Percentiles rank a stretch among this genome's conserved stretches.
These are phyloP conservation scores for Pangasius sanitwongsei DNA, from an alignment of 2,797 vertebrate genomes.

Conservation along the genomic window DNA sequence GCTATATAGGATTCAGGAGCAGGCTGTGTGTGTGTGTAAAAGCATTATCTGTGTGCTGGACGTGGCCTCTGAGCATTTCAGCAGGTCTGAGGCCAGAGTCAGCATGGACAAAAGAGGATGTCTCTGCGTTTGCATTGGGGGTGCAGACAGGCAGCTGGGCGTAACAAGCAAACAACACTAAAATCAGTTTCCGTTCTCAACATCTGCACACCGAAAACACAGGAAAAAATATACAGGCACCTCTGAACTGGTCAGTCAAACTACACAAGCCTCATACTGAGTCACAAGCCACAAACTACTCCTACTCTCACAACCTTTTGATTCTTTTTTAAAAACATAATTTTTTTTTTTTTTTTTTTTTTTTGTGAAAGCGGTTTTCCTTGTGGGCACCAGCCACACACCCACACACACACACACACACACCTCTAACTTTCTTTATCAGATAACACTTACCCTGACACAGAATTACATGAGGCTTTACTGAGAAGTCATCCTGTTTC, in stretches of 20 bases:
- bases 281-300: conserved; percentile 32
- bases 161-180: conserved; percentile 62
- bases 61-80: conserved; percentile 14
- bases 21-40: not conserved
- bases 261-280: conserved; percentile 1
- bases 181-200: conserved; percentile 67
- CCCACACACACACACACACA: not conserved
- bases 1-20: conserved; percentile 1
- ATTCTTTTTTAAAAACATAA: not conserved
- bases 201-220: conserved; percentile 70
- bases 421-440: conserved; percentile 12
- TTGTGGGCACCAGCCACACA: not conserved
- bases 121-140: not conserved
- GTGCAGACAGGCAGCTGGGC: conserved; percentile 63
- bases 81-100: conserved; percentile 23
- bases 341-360: not conserved
- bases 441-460: conserved; percentile 4
- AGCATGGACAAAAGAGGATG: not conserved
- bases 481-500: conserved; percentile 51
- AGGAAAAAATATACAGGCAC: conserved; percentile 56
- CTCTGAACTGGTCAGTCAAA: not conserved
- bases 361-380: not conserved
- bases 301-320: conserved; percentile 63
- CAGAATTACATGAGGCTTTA: conserved; percentile 55
- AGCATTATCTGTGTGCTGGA: conserved; percentile 26